A percentile compares a stretch with the other conserved stretches of the same genome.
phyloP scores from a whole-genome alignment of 2,113 vertebrate genomes.

The Glaucidium brasilianum region DNA sequence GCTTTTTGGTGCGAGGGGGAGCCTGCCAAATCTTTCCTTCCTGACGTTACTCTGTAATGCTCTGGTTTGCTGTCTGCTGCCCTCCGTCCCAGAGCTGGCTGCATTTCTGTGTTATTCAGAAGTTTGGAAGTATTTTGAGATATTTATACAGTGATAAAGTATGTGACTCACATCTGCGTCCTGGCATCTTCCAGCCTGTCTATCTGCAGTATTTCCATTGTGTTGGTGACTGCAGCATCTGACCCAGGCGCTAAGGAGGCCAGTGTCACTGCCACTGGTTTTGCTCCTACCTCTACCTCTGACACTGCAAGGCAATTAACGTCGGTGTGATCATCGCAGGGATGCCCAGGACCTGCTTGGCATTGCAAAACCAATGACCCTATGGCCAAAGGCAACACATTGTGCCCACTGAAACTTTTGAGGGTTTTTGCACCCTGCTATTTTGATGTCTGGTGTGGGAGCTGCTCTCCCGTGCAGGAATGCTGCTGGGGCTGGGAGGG shows the following conservation, averaged over 20 bases:
- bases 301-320: background rate
- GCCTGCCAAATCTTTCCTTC: background rate
- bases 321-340: fast-evolving
- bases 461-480: background rate
- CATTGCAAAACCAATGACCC: background rate
- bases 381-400: background rate
- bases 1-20: background rate
- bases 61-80: background rate
- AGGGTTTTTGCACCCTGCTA: fast-evolving
- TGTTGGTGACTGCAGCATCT: background rate
- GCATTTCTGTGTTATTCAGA: background rate
- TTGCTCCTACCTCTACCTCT: background rate
- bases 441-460: background rate
- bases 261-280: fast-evolving
- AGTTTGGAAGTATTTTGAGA: background rate
- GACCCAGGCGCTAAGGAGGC: background rate
- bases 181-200: background rate
- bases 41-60: background rate
- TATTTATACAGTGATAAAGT: background rate
- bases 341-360: background rate
- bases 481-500: background rate
- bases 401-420: background rate
- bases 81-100: background rate
- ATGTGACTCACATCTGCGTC: background rate
- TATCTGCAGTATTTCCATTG: background rate